phyloP scores from a whole-genome alignment of 2,113 vertebrate genomes.

The Myiagra hebetior region DNA sequence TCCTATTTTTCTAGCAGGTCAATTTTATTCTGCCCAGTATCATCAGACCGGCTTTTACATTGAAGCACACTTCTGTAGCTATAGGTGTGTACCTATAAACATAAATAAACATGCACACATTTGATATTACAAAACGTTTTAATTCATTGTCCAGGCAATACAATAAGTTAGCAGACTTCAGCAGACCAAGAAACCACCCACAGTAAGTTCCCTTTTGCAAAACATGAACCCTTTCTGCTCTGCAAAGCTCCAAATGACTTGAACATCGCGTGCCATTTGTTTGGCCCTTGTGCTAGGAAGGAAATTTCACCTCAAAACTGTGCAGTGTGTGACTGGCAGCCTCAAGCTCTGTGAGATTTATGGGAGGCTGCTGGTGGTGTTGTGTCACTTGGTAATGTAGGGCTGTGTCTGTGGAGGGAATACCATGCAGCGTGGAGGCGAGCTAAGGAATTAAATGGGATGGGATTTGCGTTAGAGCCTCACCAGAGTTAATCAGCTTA shows the following conservation, averaged over 20 bases:
- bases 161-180: neutral
- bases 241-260: neutral
- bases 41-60: neutral
- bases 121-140: neutral
- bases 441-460: constrained; percentile 42
- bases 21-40: neutral
- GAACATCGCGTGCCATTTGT: fast-evolving
- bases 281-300: neutral
- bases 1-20: neutral
- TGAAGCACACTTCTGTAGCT: neutral
- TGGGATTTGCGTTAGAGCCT: constrained; percentile 60
- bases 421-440: neutral
- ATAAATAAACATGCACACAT: fast-evolving
- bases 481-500: constrained; percentile 64
- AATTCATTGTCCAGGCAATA: neutral
- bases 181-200: neutral
- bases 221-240: neutral
- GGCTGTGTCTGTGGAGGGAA: neutral
- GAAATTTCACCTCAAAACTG: constrained; percentile 9
- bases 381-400: neutral
- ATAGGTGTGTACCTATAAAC: neutral
- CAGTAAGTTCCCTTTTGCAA: neutral
- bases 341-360: neutral
- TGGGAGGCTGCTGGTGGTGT: neutral
- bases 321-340: fast-evolving